Conservation (phyloP, 2,888 invertebrate species). For the Trichopoda pennipes region DNA sequence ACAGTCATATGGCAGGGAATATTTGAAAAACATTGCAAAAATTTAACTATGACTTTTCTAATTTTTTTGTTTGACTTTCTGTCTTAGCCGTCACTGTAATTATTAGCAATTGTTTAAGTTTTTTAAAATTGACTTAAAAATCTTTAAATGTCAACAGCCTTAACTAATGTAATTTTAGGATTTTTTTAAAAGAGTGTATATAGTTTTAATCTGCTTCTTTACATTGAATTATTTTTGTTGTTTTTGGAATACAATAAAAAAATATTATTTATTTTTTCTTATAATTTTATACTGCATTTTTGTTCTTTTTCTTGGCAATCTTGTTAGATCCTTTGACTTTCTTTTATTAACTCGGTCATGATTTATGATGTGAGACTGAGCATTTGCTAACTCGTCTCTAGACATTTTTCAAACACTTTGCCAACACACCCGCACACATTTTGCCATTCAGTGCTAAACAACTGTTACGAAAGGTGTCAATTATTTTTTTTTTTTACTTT, state of each 20-base stretch:
- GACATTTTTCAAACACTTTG: slow-evolving; percentile 32
- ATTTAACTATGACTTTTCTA: not conserved
- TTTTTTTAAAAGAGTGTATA: slow-evolving; percentile 25
- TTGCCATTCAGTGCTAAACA: slow-evolving; percentile 13
- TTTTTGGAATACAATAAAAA: not conserved
- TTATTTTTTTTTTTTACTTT: slow-evolving; percentile 64
- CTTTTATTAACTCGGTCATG: slow-evolving; percentile 62
- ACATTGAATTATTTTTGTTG: slow-evolving; percentile 32
- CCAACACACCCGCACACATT: not conserved
- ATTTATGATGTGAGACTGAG: slow-evolving; percentile 56
- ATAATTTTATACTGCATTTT: slow-evolving; percentile 10
- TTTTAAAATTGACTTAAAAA: not conserved
- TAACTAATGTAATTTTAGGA: slow-evolving; percentile 74
- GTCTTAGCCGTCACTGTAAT: slow-evolving; percentile 43
- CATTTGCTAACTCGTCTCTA: slow-evolving; percentile 51
- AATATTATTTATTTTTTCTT: not conserved
- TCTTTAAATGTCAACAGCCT: slow-evolving; percentile 74
- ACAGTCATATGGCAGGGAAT: slow-evolving; percentile 49
- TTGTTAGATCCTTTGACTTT: slow-evolving; percentile 64
- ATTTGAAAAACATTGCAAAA: slow-evolving; percentile 2
- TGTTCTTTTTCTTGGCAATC: slow-evolving; percentile 19
- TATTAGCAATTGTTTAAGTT: slow-evolving; percentile 51
- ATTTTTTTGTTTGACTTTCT: not conserved
- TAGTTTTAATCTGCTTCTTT: not conserved
- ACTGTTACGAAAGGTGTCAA: slow-evolving; percentile 68